A percentile compares a stretch with the other conserved stretches of the same genome.
phyloP scores from a whole-genome alignment of 2,113 vertebrate genomes.

The Gymnarchus niloticus region DNA sequence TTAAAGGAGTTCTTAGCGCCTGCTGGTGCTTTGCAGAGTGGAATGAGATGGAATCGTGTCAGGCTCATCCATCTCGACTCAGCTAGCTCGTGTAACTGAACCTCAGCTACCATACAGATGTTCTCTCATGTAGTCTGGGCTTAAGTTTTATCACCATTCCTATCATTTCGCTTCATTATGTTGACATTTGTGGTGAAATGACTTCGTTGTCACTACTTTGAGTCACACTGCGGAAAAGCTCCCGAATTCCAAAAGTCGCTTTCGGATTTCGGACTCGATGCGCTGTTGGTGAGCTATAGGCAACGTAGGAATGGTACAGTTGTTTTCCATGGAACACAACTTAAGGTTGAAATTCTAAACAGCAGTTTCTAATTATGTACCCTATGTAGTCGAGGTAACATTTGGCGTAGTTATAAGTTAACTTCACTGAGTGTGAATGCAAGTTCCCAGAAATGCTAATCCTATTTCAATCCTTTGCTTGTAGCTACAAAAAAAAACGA shows the following conservation, averaged over 20 bases:
- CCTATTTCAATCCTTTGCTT: conserved; percentile 5
- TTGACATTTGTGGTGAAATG: neutral
- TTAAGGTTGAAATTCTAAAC: neutral
- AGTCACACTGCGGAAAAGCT: neutral
- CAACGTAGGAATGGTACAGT: neutral
- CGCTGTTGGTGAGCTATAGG: neutral
- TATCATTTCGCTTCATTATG: neutral
- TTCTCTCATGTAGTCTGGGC: too few relatives aligned
- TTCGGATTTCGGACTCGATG: neutral
- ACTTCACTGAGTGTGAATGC: neutral
- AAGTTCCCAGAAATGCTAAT: conserved; percentile 4
- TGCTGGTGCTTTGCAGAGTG: too few relatives aligned
- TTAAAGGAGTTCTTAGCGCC: neutral
- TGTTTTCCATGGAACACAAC: neutral
- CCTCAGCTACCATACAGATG: too few relatives aligned
- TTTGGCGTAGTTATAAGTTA: neutral
- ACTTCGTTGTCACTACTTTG: neutral
- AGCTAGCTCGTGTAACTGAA: neutral
- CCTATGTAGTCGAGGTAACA: neutral
- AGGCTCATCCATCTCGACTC: neutral
- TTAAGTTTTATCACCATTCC: too few relatives aligned
- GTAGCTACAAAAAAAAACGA: neutral
- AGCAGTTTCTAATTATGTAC: conserved; percentile 10
- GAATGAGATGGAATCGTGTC: too few relatives aligned
- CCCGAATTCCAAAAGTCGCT: neutral